Evolutionary conservation across 1,140 invertebrate genomes (phyloP).

Genomic region (Phenacoccus solenopsis): DNA sequence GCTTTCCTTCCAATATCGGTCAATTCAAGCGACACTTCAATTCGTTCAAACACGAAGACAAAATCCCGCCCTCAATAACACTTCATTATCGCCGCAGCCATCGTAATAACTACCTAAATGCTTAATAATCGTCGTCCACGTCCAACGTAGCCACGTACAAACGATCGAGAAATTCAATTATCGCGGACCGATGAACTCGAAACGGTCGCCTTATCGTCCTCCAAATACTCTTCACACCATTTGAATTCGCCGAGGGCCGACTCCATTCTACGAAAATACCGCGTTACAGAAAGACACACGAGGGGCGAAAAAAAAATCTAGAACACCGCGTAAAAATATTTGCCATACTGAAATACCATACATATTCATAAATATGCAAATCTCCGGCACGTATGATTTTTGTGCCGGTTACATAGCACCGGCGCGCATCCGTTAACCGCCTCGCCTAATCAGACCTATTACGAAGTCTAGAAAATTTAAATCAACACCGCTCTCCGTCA

Average conservation of each 20-base stretch:
- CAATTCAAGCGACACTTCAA: too few relatives aligned
- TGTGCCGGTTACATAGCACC: too few relatives aligned
- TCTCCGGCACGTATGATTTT: neutral
- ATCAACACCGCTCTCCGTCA: neutral
- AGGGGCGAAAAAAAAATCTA: neutral
- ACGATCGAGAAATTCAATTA: neutral
- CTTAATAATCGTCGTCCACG: too few relatives aligned
- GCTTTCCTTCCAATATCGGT: too few relatives aligned
- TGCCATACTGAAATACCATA: neutral
- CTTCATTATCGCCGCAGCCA: too few relatives aligned
- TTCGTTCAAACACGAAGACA: too few relatives aligned
- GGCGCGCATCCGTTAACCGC: neutral
- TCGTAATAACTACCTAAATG: too few relatives aligned
- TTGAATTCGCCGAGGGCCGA: too few relatives aligned
- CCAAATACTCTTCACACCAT: neutral
- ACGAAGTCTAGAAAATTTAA: neutral
- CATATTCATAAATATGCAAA: conserved; percentile 3
- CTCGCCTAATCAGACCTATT: neutral
- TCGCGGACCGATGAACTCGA: neutral
- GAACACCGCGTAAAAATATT: neutral
- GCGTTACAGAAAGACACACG: neutral
- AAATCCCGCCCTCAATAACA: too few relatives aligned
- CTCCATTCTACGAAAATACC: neutral
- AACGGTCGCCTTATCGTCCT: neutral
- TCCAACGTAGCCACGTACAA: too few relatives aligned